A percentile compares a stretch with the other conserved stretches of the same genome.
These are phyloP conservation scores for Parazoanthus atlanticus DNA, from an alignment of 92 coral and sea anemone genomes.

Conservation along the genomic window DNA sequence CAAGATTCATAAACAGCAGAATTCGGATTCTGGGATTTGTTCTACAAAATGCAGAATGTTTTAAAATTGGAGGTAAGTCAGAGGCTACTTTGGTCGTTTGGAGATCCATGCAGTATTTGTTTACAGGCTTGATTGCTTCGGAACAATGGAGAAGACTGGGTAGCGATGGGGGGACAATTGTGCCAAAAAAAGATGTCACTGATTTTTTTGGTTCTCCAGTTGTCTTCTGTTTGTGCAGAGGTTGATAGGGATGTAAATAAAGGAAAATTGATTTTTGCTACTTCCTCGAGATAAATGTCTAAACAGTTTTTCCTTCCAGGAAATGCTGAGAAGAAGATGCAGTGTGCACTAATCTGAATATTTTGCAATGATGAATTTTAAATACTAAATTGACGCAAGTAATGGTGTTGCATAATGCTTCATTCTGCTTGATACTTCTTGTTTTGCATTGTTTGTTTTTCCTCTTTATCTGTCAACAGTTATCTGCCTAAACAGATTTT, in stretches of 20 bases:
- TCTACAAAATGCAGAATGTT: constrained; percentile 30
- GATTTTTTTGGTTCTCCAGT: constrained; percentile 11
- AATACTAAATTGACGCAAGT: not conserved
- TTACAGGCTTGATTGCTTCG: constrained; percentile 40
- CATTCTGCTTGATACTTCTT: constrained; percentile 4
- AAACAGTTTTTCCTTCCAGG: constrained; percentile 13
- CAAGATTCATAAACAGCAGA: constrained; percentile 15
- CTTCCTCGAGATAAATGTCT: not conserved
- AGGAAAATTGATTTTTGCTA: constrained; percentile 13
- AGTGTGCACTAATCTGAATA: constrained; percentile 13
- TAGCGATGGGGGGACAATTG: not conserved
- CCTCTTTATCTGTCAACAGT: constrained; percentile 27
- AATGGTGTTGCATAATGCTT: not conserved
- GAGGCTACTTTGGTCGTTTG: not conserved
- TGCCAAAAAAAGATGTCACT: constrained; percentile 12
- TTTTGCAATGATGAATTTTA: constrained; percentile 24
- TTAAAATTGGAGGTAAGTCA: constrained; percentile 43
- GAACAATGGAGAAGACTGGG: constrained; percentile 24
- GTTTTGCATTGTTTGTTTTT: not conserved
- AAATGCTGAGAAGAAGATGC: constrained; percentile 22
- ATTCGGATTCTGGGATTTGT: constrained; percentile 3
- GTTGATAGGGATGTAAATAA: not conserved
- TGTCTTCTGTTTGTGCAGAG: constrained; percentile 15
- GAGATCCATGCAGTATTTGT: not conserved
- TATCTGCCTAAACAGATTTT: not conserved